Evolutionary conservation across 1,140 invertebrate genomes (phyloP).

Genomic region (Trichonephila clavipes): DNA sequence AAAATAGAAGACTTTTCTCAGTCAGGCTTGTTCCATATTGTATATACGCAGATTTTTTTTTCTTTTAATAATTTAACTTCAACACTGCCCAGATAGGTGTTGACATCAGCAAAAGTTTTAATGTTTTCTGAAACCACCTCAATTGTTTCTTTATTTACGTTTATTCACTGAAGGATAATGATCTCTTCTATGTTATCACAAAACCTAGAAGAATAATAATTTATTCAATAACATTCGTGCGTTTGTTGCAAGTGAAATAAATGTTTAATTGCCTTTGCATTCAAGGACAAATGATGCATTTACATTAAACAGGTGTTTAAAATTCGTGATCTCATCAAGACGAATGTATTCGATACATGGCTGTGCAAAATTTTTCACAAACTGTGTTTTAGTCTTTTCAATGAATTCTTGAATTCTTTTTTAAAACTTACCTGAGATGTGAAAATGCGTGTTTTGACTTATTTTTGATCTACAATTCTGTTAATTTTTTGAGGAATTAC

Average conservation of each 20-base stretch:
- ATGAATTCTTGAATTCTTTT: too few relatives aligned
- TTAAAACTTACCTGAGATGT: too few relatives aligned
- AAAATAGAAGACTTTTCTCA: not conserved
- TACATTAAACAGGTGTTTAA: constrained; percentile 13
- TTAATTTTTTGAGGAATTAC: too few relatives aligned
- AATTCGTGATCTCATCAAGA: not conserved
- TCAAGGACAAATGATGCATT: not conserved
- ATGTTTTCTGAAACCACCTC: not conserved
- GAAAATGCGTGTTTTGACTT: too few relatives aligned
- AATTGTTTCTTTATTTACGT: not conserved
- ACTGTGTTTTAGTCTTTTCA: too few relatives aligned
- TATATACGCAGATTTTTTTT: not conserved
- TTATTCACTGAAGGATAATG: not conserved
- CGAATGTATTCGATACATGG: not conserved
- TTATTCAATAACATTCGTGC: not conserved
- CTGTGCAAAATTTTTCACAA: not conserved
- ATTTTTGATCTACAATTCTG: too few relatives aligned
- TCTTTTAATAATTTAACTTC: not conserved
- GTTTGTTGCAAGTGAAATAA: not conserved
- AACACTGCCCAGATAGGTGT: not conserved
- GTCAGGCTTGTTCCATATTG: not conserved
- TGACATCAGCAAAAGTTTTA: not conserved
- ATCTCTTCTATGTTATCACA: not conserved
- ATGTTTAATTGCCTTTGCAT: not conserved
- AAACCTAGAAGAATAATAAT: not conserved